A percentile compares a stretch with the other conserved stretches of the same genome.
These are phyloP conservation scores for Phrynocephalus versicolor DNA, from an alignment of 2,113 vertebrate genomes.

Conservation along the genomic window DNA sequence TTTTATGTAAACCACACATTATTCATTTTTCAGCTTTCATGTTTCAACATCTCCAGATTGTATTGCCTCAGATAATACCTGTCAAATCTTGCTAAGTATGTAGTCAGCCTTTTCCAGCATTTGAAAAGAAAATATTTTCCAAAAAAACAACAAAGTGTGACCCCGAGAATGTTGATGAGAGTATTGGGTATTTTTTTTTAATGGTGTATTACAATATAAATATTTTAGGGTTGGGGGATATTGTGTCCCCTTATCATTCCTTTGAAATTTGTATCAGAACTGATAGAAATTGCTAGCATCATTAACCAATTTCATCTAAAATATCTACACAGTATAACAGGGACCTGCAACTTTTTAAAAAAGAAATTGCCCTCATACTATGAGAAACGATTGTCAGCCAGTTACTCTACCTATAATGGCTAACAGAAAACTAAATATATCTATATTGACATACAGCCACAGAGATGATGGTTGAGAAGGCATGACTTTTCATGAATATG, in stretches of 20 bases:
- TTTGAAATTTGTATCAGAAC: not conserved
- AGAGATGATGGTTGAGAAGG: not conserved
- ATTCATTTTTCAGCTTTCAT: not conserved
- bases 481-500: not conserved
- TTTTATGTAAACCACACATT: constrained; percentile 14
- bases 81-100: not conserved
- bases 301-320: not conserved
- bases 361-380: not conserved
- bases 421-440: not conserved
- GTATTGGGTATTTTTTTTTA: not conserved
- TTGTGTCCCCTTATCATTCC: not conserved
- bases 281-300: not conserved
- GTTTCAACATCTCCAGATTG: not conserved
- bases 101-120: not conserved
- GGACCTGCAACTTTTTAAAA: not conserved
- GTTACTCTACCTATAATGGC: not conserved
- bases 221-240: not conserved
- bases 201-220: not conserved
- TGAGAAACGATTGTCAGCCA: not conserved
- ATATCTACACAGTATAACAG: not conserved
- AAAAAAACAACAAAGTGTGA: not conserved
- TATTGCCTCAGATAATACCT: not conserved
- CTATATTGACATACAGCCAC: not conserved
- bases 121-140: not conserved
- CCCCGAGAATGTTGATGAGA: not conserved